Conservation (phyloP, 1,140 invertebrate genomes). For the Probaryconus sp. region DNA sequence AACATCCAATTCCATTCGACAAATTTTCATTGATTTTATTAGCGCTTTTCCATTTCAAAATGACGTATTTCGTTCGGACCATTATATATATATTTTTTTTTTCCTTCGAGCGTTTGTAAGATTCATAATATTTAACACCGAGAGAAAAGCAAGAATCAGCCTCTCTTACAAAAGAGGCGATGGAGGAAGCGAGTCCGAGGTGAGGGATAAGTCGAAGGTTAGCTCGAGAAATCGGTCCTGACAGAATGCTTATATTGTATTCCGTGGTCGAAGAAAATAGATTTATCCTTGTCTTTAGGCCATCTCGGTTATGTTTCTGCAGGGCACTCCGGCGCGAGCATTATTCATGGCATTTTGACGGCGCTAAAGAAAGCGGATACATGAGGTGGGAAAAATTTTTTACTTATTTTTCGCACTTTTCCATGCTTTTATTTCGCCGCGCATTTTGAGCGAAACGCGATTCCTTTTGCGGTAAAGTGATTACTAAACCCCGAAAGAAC, state of each 20-base stretch:
- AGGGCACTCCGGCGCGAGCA: conserved; percentile 24
- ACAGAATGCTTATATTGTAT: conserved; percentile 71
- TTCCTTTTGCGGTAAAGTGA: too few species aligned
- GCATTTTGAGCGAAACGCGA: too few species aligned
- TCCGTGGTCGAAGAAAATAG: conserved; percentile 69
- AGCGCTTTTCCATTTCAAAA: too few species aligned
- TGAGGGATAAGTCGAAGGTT: conserved; percentile 47
- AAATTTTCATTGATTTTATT: too few species aligned
- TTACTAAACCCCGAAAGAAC: too few species aligned
- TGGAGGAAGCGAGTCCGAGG: conserved; percentile 27
- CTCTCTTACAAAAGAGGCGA: conserved; percentile 3
- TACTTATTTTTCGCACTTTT: conserved; percentile 27
- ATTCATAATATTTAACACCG: too few species aligned
- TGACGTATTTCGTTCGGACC: too few species aligned
- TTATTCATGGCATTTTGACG: conserved; percentile 71
- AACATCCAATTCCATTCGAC: too few species aligned
- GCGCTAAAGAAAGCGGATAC: conserved; percentile 48
- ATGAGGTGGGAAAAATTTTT: too few species aligned
- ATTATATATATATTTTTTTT: too few species aligned
- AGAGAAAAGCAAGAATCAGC: too few species aligned
- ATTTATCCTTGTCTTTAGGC: conserved; percentile 68
- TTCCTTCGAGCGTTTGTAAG: too few species aligned
- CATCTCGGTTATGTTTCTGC: conserved; percentile 33
- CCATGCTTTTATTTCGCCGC: conserved; percentile 26
- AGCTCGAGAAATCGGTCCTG: conserved; percentile 49